Percentiles rank a stretch among this genome's conserved stretches.
These are phyloP conservation scores for Heliconius nattereri DNA, from an alignment of 1,140 invertebrate genomes.

Conservation along the genomic window DNA sequence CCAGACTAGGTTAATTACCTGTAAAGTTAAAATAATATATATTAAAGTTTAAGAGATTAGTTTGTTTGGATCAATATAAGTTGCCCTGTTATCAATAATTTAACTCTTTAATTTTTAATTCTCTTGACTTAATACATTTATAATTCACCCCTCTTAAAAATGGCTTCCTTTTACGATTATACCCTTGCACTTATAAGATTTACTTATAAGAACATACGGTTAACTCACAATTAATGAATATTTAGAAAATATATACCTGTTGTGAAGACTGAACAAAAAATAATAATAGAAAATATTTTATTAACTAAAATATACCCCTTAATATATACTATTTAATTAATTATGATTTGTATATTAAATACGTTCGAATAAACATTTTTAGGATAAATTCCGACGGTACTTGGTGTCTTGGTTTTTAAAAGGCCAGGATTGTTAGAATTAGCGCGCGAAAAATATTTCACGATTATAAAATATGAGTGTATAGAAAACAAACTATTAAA, in stretches of 20 bases:
- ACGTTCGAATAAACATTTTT: too few relatives aligned
- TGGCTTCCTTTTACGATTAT: slow-evolving; percentile 12
- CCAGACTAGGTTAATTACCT: too few relatives aligned
- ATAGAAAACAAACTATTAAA: not conserved
- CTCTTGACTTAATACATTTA: not conserved
- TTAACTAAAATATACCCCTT: not conserved
- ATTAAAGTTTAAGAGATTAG: too few relatives aligned
- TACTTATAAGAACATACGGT: slow-evolving; percentile 6
- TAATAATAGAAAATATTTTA: not conserved
- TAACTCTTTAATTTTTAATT: not conserved
- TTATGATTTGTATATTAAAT: too few relatives aligned
- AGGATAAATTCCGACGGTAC: too few relatives aligned
- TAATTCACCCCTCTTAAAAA: slow-evolving; percentile 11
- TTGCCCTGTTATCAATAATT: too few relatives aligned
- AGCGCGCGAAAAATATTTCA: not conserved
- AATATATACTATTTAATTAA: too few relatives aligned
- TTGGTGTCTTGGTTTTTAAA: too few relatives aligned
- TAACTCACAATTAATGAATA: not conserved
- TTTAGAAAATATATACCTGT: not conserved
- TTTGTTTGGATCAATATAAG: too few relatives aligned
- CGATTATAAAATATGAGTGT: not conserved
- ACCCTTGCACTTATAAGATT: slow-evolving; percentile 25
- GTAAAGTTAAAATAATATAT: too few relatives aligned
- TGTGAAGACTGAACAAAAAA: not conserved
- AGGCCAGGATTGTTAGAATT: too few relatives aligned